Evolutionary conservation across 2,888 invertebrate genomes (phyloP).

Genomic region (Cryptocheilus praepositus): DNA sequence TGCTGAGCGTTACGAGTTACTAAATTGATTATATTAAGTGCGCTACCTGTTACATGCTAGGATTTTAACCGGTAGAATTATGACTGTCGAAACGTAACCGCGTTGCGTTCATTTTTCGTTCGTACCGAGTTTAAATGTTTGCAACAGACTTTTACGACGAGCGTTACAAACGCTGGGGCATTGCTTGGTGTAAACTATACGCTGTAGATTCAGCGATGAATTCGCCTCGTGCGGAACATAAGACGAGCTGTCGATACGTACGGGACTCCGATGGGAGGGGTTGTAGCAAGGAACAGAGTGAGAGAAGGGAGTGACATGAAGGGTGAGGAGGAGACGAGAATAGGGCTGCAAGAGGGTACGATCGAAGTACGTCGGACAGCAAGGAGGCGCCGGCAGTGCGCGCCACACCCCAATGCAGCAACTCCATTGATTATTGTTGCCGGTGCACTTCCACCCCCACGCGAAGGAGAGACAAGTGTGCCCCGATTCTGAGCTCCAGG

Average conservation of each 20-base stretch:
- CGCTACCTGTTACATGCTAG: no score
- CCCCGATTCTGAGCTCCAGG: slow-evolving; percentile 45
- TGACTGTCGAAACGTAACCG: neutral
- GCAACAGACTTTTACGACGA: no score
- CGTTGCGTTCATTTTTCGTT: neutral
- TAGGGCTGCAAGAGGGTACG: slow-evolving; percentile 57
- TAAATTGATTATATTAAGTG: no score
- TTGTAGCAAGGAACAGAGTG: slow-evolving; percentile 34
- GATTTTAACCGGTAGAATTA: no score
- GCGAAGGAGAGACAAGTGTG: slow-evolving; percentile 49
- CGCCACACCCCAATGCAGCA: slow-evolving; percentile 73
- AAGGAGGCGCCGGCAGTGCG: slow-evolving; percentile 67
- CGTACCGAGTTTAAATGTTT: no score
- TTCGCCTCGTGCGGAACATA: slow-evolving; percentile 22
- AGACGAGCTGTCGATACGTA: slow-evolving; percentile 56
- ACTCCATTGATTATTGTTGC: slow-evolving; percentile 74
- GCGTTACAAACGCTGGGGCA: no score
- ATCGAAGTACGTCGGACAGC: slow-evolving; percentile 71
- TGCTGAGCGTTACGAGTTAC: no score
- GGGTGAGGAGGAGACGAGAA: slow-evolving; percentile 36
- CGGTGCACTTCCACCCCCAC: slow-evolving; percentile 59
- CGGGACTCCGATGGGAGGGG: slow-evolving; percentile 33
- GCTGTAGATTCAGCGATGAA: no score
- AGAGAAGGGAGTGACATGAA: slow-evolving; percentile 23
- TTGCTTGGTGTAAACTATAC: no score